Conservation (phyloP, 2,888 invertebrate species). For the Andrena bicolor region DNA sequence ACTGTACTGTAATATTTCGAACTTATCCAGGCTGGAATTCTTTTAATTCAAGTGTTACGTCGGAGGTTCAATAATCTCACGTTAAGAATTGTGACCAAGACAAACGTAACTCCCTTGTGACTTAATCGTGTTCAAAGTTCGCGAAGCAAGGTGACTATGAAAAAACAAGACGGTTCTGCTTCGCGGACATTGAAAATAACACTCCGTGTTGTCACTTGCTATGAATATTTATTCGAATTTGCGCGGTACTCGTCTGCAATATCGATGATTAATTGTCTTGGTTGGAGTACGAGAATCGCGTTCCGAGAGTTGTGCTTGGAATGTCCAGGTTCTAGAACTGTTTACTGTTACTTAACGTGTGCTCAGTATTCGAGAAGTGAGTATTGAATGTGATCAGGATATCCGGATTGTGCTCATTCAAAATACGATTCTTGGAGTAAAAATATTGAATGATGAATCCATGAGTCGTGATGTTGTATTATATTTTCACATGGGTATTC, state of each 20-base stretch:
- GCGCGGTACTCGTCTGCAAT: neutral
- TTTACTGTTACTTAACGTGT: neutral
- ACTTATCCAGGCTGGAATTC: too few species aligned
- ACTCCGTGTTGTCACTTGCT: neutral
- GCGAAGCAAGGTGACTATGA: neutral
- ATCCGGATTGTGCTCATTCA: neutral
- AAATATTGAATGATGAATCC: too few species aligned
- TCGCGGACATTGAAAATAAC: neutral
- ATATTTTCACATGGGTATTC: too few species aligned
- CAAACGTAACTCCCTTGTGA: neutral
- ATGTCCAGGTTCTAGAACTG: neutral
- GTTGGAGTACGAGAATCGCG: neutral
- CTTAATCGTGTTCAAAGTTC: neutral
- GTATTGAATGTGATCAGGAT: neutral
- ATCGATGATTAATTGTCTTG: neutral
- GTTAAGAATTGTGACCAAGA: neutral
- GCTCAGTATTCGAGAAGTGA: neutral
- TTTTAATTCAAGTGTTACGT: neutral
- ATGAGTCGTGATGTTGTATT: too few species aligned
- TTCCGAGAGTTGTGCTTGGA: neutral
- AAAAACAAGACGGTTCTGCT: neutral
- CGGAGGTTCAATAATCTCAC: neutral
- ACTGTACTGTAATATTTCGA: too few species aligned
- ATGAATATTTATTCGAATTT: slow-evolving; percentile 18
- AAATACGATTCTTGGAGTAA: too few species aligned